phyloP scores from a whole-genome alignment of 1,140 invertebrate species.

The Cataglyphis hispanica region DNA sequence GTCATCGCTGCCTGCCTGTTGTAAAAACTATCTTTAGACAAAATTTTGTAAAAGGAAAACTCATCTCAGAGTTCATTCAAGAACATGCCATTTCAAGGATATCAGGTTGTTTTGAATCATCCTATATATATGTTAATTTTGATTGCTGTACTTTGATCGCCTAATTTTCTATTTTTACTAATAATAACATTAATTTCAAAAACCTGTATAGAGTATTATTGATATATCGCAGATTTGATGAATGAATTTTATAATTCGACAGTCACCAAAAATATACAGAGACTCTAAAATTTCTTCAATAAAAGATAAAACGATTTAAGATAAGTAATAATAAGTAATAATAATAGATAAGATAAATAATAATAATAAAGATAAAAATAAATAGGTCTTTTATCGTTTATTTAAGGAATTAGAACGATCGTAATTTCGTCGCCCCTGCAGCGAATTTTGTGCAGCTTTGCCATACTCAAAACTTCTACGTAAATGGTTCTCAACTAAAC shows the following conservation, averaged over 20 bases:
- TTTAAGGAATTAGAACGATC: conserved; percentile 2
- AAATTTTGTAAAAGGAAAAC: no score
- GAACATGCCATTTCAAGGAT: no score
- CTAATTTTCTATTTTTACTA: conserved; percentile 10
- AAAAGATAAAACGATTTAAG: neutral
- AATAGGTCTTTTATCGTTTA: neutral
- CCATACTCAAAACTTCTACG: neutral
- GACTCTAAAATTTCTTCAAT: neutral
- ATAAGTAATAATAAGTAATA: neutral
- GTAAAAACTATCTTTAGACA: no score
- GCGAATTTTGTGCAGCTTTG: neutral
- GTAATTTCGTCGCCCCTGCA: neutral
- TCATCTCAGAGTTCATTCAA: no score
- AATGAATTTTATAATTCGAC: neutral
- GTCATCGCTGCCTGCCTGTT: no score
- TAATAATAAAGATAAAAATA: neutral
- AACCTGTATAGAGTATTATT: neutral
- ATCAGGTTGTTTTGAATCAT: no score
- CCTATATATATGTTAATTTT: neutral
- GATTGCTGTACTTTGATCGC: neutral
- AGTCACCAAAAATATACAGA: neutral
- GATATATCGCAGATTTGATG: neutral
- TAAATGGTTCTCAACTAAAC: conserved; percentile 1
- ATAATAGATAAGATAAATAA: no score
- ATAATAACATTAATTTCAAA: neutral